A percentile compares a stretch with the other conserved stretches of the same genome.
Conservation (phyloP, 2,888 invertebrate species). For the Leucozona laternaria region DNA sequence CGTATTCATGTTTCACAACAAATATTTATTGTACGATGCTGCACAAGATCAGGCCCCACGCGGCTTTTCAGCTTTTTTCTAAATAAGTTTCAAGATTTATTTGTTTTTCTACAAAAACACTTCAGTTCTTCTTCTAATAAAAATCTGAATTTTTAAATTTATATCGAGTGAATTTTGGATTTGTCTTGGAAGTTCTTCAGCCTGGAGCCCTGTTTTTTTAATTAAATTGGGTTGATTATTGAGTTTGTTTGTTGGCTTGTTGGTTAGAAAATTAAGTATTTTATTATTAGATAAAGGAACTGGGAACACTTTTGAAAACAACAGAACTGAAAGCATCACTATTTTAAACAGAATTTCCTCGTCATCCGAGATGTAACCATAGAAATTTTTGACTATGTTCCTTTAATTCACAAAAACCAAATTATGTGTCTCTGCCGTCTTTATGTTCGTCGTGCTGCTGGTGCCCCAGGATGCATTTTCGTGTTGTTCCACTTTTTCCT, state of each 20-base stretch:
- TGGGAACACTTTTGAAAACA: not conserved
- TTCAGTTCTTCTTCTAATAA: not conserved
- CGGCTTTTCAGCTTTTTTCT: slow-evolving; percentile 1
- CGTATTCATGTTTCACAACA: not conserved
- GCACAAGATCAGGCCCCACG: not conserved
- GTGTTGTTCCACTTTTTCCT: not conserved
- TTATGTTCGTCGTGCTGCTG: not conserved
- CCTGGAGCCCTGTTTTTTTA: not conserved
- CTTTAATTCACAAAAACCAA: not conserved
- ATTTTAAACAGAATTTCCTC: not conserved
- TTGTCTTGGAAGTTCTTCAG: not conserved
- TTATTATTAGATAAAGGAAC: not conserved
- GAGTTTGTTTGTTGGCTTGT: not conserved
- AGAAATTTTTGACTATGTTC: not conserved
- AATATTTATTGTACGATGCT: not conserved
- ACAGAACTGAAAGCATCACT: not conserved
- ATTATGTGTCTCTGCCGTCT: not conserved
- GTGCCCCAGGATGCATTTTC: not conserved
- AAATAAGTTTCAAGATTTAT: not conserved
- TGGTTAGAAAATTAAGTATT: not conserved
- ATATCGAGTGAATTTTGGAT: not conserved
- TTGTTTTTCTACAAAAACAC: not conserved
- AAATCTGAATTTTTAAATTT: not conserved
- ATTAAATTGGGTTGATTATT: not conserved
- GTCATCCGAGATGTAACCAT: not conserved